Evolutionary conservation across 2,797 vertebrate genomes (phyloP), one percentile per base, ranked within the genome.

Genomic region (Scyliorhinus canicula): DNA sequence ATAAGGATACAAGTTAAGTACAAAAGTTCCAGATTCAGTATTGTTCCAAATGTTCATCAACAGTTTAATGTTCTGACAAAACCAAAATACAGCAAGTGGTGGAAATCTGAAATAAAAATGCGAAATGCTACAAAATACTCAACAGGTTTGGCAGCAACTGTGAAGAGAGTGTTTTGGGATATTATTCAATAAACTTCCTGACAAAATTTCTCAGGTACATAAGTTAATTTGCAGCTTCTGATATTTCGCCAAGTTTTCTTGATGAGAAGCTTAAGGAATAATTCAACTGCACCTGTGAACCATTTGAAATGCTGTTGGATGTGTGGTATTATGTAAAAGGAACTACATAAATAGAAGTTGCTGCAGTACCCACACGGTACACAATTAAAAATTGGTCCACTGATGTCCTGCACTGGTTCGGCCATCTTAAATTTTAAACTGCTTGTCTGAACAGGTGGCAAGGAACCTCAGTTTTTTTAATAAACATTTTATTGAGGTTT

Each of bases 1-100:
- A 95, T 65, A 95, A 95, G 97, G 79, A 0, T 74, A 74, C n/a
- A 94, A 71, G 44, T 94, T 24, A 44, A 91, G n/a, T 65, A 44
- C 40, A 91, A 91, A 91, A 44, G n/a, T n/a, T 1, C 12, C 28
- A 28, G 55, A n/a, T 57, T 88, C 5, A 57, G 55, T n/a, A 35
- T 88, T 88, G 6, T 35, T 52, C 2, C 8, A 85, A 57, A 35
- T 88, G 31, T 57, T 88, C 28, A 88, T 16, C 28, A 55, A 88
- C 12, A 85, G 28, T 31, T 77, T 47, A 82, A 5, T 82, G 3
- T 86, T 86, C 52, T 86, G 26, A 52, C 50, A 55, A 4, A 55
- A 86, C 9, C 28, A 86, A 86, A 55, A 86, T 50, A 50, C 44
- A 55, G 50, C 84, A 52, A 3, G 16, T 14, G 28, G 3, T 12